Base-by-base conservation (phyloP, 2,888 invertebrate species). In the Noctua janthina region DNA sequence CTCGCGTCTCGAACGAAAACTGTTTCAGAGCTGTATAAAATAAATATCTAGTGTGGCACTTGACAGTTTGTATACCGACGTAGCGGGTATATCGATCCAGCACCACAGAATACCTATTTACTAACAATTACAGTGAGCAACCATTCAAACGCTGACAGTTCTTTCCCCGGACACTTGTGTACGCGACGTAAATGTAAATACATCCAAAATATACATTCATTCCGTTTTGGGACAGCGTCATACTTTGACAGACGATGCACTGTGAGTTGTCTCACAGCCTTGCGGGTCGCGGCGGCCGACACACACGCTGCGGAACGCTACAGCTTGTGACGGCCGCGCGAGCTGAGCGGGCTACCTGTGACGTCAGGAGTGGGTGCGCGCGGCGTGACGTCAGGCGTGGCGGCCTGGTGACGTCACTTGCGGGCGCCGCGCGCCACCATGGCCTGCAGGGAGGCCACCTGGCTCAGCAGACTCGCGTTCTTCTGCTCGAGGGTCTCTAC, bases 371-470 rank as follows among this genome's bases (percentile, higher is more conserved):
- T 13, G 78, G 56, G 75, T 23, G 82, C 80, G 82, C 74, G 81
- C 64, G 75, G 84, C 76, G 90, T 91, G 93, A 93, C 92, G 92
- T 94, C 94, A 93, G 90, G 88, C 91, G 80, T 78, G 86, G 79
- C 74, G 67, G 85, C 82, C 77, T 72, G 76, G 64, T 84, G 93
- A 89, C 93, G 96, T 96, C 95, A 96, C 95, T 97, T 97, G 92
- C 97, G 94, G 88, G 94, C 95, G 85, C 97, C 97, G 92, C 97
- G 96, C 89, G 97, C 97, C 81, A 98, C 97, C 76, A 98, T 96
- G 82, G 98, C 97, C 95, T 98, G 98, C 90, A 98, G 95, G 90
- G 98, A 98, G 87, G 98, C 98, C 92, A 99, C 97, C 95, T 99
- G 98, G 93, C 97, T 98, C 90, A 98, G 94, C 84, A 99, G 97